These are phyloP conservation scores for Ophion ventricosus DNA, from an alignment of 2,888 invertebrate genomes.

Conservation along the genomic window DNA sequence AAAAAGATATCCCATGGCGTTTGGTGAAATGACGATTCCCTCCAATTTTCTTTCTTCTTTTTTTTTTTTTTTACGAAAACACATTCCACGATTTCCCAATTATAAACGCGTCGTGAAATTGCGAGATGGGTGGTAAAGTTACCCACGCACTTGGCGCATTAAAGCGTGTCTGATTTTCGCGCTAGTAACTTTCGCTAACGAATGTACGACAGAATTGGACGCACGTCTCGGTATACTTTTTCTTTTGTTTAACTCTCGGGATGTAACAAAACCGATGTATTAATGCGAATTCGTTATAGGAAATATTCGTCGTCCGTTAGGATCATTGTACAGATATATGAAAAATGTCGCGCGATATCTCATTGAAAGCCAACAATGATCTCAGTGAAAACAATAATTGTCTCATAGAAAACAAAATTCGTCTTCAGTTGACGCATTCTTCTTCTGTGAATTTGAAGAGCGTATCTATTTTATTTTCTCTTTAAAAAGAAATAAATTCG, in stretches of 20 bases:
- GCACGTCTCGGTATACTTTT: background rate
- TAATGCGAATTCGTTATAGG: background rate
- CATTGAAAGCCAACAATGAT: too few relatives aligned
- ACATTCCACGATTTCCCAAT: constrained; percentile 37
- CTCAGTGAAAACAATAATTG: too few relatives aligned
- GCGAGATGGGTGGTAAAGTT: constrained; percentile 33
- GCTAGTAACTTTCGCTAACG: constrained; percentile 11
- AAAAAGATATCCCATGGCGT: background rate
- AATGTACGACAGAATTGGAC: constrained; percentile 30
- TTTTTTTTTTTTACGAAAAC: constrained; percentile 28
- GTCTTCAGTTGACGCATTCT: too few relatives aligned
- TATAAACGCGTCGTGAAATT: constrained; percentile 41
- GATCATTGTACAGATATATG: background rate
- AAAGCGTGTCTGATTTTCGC: background rate
- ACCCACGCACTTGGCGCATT: background rate
- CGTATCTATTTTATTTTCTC: too few relatives aligned
- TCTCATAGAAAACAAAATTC: too few relatives aligned
- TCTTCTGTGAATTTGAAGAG: too few relatives aligned
- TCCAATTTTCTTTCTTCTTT: background rate
- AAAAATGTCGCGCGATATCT: background rate
- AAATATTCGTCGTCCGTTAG: background rate
- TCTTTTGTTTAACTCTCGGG: background rate
- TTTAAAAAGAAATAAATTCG: too few relatives aligned
- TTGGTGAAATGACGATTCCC: constrained; percentile 21
- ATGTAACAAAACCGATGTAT: background rate